A percentile compares a stretch with the other conserved stretches of the same genome.
phyloP scores from a whole-genome alignment of 2,113 vertebrate genomes.

The Crotalus viridis region DNA sequence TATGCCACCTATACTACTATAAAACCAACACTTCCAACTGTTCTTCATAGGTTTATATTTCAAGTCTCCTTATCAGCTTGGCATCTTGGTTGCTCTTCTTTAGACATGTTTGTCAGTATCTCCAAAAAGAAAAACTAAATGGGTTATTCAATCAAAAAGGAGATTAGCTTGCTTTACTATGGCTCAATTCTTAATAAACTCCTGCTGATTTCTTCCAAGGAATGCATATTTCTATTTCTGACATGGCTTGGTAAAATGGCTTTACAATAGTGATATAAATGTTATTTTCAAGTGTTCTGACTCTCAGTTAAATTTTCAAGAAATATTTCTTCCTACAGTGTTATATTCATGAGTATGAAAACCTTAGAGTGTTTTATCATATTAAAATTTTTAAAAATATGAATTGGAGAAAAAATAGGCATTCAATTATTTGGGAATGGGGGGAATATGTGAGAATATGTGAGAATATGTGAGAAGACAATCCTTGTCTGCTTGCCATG shows the following conservation, averaged over 20 bases:
- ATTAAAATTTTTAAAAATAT: neutral
- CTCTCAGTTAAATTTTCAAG: conserved; percentile 33
- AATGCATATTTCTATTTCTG: neutral
- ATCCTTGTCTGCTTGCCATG: neutral
- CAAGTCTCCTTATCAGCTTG: neutral
- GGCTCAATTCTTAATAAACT: neutral
- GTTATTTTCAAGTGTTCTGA: conserved; percentile 42
- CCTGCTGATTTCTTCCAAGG: neutral
- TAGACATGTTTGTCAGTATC: neutral
- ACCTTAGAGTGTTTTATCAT: neutral
- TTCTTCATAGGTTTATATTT: neutral
- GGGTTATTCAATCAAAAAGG: neutral
- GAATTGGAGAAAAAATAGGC: neutral
- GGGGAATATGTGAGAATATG: too few species aligned
- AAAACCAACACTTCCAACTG: neutral
- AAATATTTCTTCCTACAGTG: conserved; percentile 20
- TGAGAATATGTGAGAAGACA: neutral
- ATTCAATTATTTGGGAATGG: neutral
- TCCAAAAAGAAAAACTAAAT: neutral
- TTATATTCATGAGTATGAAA: neutral
- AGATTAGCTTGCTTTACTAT: neutral
- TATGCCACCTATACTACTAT: neutral
- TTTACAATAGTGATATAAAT: conserved; percentile 44
- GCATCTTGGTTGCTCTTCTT: neutral
- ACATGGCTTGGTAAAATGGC: neutral